These are phyloP conservation scores for Anseranas semipalmata DNA, from an alignment of 2,113 vertebrate genomes.

Conservation along the genomic window DNA sequence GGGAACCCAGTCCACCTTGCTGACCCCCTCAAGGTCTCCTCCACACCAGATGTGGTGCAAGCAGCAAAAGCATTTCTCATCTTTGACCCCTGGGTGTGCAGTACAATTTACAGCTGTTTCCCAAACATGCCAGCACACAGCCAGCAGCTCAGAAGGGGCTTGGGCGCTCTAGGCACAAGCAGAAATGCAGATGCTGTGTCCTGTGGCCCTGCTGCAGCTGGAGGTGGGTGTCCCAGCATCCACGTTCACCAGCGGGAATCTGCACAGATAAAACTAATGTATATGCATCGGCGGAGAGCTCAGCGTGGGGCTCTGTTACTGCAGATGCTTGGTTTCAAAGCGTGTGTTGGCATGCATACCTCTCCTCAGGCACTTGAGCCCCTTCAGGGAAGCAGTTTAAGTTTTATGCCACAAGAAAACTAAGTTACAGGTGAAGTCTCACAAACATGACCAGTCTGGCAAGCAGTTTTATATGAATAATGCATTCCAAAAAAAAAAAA, in stretches of 20 bases:
- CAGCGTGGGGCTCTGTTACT: background rate
- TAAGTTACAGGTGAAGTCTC: background rate
- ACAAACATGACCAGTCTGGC: background rate
- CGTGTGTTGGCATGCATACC: rapidly evolving
- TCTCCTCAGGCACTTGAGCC: background rate
- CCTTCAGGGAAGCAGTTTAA: background rate
- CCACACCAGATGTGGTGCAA: background rate
- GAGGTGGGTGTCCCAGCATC: background rate
- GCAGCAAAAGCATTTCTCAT: background rate
- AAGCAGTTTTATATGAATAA: background rate
- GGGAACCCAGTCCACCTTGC: background rate
- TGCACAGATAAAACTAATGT: background rate
- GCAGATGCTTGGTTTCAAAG: rapidly evolving
- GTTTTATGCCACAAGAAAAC: background rate
- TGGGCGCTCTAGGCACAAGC: background rate
- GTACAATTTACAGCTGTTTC: background rate
- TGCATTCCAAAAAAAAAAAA: background rate
- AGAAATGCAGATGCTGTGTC: background rate
- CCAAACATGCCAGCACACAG: background rate
- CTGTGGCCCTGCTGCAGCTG: background rate
- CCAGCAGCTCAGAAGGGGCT: background rate
- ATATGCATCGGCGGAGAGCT: background rate
- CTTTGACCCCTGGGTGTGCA: background rate
- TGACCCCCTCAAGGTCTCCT: background rate
- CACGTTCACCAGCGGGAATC: rapidly evolving